Conservation (phyloP, 2,797 vertebrate genomes). For the Orestias chungarensis region DNA sequence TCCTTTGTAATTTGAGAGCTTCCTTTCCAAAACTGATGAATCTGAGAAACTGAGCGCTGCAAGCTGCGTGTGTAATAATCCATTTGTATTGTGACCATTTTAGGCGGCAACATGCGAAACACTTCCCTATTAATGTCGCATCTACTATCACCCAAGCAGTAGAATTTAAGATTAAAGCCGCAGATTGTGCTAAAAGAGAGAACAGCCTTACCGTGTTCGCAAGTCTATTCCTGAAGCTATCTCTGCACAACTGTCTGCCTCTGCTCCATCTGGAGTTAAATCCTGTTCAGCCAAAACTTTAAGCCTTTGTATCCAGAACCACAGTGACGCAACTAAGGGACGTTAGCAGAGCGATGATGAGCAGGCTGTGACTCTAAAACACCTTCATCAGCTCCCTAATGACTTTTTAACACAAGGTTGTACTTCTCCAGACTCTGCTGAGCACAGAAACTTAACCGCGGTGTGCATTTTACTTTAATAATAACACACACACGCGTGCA, state of each 20-base stretch:
- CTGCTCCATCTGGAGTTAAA: constrained; percentile 57
- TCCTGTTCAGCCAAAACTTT: constrained; percentile 62
- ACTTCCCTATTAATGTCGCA: background rate
- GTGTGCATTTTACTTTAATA: constrained; percentile 79
- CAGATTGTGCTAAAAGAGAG: constrained; percentile 25
- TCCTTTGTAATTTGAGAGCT: background rate
- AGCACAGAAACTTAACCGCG: constrained; percentile 76
- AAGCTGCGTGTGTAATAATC: background rate
- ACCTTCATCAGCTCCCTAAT: constrained; percentile 82
- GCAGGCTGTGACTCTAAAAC: constrained; percentile 73
- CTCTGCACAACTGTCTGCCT: constrained; percentile 39
- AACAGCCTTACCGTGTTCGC: constrained; percentile 59
- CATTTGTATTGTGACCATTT: background rate
- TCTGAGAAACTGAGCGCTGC: background rate
- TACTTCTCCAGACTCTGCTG: constrained; percentile 74
- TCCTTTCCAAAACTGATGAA: background rate
- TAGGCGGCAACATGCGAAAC: background rate
- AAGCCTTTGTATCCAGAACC: constrained; percentile 73
- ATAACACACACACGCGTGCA: constrained; percentile 64
- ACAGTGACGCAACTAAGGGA: constrained; percentile 74
- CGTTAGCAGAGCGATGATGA: constrained; percentile 70
- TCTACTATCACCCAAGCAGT: background rate
- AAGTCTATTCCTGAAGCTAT: constrained; percentile 40
- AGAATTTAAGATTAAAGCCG: constrained; percentile 14
- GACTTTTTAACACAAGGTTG: constrained; percentile 82